A percentile compares a stretch with the other conserved stretches of the same genome.
These are phyloP conservation scores for Cherax destructor DNA, from an alignment of 1,140 invertebrate genomes.

Conservation along the genomic window DNA sequence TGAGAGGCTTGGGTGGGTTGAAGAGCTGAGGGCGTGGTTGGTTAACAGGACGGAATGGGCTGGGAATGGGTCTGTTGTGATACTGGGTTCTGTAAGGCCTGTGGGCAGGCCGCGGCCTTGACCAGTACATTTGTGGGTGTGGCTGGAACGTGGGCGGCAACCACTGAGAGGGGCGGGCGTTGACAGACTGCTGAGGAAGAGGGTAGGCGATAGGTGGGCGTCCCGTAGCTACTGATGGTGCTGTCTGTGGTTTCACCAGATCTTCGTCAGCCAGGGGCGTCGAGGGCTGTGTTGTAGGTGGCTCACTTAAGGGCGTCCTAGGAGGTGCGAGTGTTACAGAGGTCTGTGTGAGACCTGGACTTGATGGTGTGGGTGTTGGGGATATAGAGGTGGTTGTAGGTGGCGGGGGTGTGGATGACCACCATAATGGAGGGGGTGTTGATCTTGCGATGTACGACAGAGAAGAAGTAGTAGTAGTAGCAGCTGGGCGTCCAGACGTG, in stretches of 20 bases:
- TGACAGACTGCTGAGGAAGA: conserved; percentile 9
- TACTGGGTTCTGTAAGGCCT: not conserved
- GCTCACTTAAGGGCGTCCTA: not conserved
- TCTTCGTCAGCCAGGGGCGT: not conserved
- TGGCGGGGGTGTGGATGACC: not conserved
- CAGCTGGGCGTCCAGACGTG: not conserved
- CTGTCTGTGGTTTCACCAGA: not conserved
- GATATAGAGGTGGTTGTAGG: not conserved
- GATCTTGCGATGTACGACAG: too few species aligned
- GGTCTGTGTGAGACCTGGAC: not conserved
- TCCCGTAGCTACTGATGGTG: not conserved
- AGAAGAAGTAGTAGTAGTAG: too few species aligned
- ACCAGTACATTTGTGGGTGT: not conserved
- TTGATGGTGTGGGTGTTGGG: not conserved
- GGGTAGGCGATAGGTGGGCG: conserved; percentile 34
- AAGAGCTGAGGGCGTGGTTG: not conserved
- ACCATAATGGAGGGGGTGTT: not conserved
- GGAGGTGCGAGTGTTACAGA: not conserved
- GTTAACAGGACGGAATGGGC: conserved; percentile 29
- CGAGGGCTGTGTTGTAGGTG: not conserved
- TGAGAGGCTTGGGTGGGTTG: conserved; percentile 15
- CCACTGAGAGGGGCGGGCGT: not conserved
- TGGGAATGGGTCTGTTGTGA: conserved; percentile 2
- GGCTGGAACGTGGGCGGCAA: not conserved
- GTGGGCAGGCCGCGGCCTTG: not conserved